Evolutionary conservation across 1,140 invertebrate genomes (phyloP).

Genomic region (Drosophila nasuta): DNA sequence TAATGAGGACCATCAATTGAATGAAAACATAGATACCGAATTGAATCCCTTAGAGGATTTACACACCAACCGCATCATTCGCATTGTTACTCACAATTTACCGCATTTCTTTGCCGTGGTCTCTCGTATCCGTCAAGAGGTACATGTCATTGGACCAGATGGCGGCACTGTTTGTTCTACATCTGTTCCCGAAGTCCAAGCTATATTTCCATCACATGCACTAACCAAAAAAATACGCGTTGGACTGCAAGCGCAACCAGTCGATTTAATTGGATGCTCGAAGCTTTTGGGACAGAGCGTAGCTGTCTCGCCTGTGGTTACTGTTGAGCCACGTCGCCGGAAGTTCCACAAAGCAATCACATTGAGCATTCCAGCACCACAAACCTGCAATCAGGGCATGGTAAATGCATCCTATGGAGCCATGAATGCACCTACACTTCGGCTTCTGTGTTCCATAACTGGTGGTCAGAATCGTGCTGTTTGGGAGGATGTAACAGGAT

Average conservation of each 20-base stretch:
- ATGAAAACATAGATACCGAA: constrained; percentile 94
- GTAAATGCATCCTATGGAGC: constrained; percentile 94
- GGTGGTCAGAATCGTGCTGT: constrained; percentile 98
- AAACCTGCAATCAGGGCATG: constrained; percentile 97
- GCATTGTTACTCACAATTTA: constrained; percentile 98
- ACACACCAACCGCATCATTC: constrained; percentile 93
- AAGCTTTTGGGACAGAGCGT: constrained; percentile 98
- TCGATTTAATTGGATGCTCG: constrained; percentile 96
- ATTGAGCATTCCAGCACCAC: constrained; percentile 97
- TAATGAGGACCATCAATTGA: constrained; percentile 97
- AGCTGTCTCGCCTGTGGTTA: constrained; percentile 99
- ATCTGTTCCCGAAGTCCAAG: constrained; percentile 98
- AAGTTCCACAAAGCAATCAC: constrained; percentile 99
- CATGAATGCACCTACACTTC: constrained; percentile 94
- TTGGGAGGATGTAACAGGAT: constrained; percentile 99
- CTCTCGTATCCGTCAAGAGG: constrained; percentile 98
- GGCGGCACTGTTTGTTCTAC: constrained; percentile 99
- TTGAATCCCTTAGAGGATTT: constrained; percentile 94
- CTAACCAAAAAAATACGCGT: constrained; percentile 99
- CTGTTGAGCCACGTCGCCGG: constrained; percentile 97
- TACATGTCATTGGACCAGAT: constrained; percentile 98
- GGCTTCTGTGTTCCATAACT: constrained; percentile 98
- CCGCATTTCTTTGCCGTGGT: constrained; percentile 99
- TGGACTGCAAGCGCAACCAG: constrained; percentile 99
- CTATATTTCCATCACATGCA: constrained; percentile 98